Conservation (phyloP, 2,888 invertebrate genomes). For the Megaustenia siamemsis region DNA sequence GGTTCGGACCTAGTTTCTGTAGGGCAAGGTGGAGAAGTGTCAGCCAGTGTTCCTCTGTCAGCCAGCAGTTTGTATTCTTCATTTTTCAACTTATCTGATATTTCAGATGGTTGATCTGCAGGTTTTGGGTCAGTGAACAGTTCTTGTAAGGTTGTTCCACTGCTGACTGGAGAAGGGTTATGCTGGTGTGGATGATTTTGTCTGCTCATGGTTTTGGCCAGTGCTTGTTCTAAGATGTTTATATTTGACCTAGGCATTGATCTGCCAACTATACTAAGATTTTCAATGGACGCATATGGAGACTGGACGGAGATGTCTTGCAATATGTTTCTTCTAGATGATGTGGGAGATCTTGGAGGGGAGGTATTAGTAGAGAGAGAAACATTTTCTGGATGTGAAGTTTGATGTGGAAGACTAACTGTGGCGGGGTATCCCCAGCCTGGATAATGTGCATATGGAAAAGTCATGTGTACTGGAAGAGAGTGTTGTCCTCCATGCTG, state of each 20-base stretch:
- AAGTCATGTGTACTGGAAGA: slow-evolving; percentile 52
- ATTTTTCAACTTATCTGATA: slow-evolving; percentile 21
- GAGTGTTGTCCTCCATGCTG: slow-evolving; percentile 50
- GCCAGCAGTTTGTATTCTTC: slow-evolving; percentile 45
- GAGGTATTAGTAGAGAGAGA: slow-evolving; percentile 48
- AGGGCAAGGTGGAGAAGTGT: slow-evolving; percentile 1
- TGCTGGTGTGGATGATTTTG: slow-evolving; percentile 50
- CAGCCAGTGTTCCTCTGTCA: slow-evolving; percentile 27
- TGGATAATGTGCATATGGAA: slow-evolving; percentile 41
- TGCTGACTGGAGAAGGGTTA: slow-evolving; percentile 39
- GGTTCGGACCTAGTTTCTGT: slow-evolving; percentile 55
- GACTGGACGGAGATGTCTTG: slow-evolving; percentile 56
- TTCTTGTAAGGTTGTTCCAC: slow-evolving; percentile 50
- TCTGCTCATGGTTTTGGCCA: slow-evolving; percentile 75
- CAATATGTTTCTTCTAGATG: slow-evolving; percentile 60
- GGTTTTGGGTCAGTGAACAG: slow-evolving; percentile 20
- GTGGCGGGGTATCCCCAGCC: slow-evolving; percentile 47
- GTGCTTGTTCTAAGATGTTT: slow-evolving; percentile 72
- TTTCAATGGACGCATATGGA: slow-evolving; percentile 59
- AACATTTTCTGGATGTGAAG: slow-evolving; percentile 41
- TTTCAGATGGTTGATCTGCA: slow-evolving; percentile 30
- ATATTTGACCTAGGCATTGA: slow-evolving; percentile 51
- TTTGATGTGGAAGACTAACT: slow-evolving; percentile 44
- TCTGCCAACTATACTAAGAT: slow-evolving; percentile 59
- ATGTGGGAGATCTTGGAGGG: slow-evolving; percentile 71